phyloP scores from a whole-genome alignment of 2,113 vertebrate species.

The Tragelaphus scriptus region DNA sequence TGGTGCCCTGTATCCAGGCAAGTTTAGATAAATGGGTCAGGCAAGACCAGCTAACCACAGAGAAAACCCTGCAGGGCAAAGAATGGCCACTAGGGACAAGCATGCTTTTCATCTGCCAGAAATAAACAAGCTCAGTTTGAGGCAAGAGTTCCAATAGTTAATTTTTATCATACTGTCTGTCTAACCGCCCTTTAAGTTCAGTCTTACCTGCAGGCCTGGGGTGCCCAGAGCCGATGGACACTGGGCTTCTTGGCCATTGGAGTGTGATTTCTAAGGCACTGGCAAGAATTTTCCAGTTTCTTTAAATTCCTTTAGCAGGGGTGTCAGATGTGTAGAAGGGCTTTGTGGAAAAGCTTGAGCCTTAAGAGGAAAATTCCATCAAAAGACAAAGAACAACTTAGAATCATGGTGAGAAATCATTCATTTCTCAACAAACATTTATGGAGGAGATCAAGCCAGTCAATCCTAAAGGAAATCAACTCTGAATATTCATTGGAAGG shows the following conservation, averaged over 20 bases:
- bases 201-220: neutral
- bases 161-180: neutral
- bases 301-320: neutral
- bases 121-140: neutral
- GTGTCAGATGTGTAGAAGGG: neutral
- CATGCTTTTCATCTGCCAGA: neutral
- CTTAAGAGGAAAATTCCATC: neutral
- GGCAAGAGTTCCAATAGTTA: neutral
- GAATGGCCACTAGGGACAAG: neutral
- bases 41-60: neutral
- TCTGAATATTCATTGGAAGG: neutral
- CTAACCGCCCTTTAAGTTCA: neutral
- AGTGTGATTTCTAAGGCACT: neutral
- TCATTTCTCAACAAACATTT: neutral
- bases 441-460: neutral
- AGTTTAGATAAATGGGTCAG: neutral
- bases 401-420: too few species aligned
- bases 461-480: neutral
- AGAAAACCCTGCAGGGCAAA: neutral
- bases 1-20: neutral
- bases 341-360: neutral
- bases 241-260: neutral
- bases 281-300: neutral
- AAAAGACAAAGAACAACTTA: neutral
- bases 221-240: too few species aligned